Conservation (phyloP, 2,888 invertebrate species). For the Iselma pallidipennis region DNA sequence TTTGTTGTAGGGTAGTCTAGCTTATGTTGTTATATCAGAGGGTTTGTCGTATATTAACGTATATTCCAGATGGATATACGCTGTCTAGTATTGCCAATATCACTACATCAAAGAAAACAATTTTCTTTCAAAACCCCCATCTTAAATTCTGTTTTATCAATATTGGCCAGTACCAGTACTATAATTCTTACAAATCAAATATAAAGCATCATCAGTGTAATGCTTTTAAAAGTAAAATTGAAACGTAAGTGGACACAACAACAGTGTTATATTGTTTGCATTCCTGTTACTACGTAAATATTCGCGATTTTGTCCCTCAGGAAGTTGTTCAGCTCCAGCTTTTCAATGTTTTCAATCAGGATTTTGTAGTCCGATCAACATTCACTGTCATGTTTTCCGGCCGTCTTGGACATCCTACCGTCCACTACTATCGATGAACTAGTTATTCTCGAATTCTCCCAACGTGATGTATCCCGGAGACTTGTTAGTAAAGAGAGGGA, state of each 20-base stretch:
- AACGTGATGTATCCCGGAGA: conserved; percentile 34
- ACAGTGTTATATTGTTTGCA: too few relatives aligned
- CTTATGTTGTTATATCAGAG: conserved; percentile 25
- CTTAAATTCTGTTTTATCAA: background rate
- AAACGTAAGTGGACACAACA: too few relatives aligned
- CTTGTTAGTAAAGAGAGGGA: conserved; percentile 38
- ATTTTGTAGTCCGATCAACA: conserved; percentile 5
- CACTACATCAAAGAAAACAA: conserved; percentile 16
- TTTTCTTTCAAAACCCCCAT: background rate
- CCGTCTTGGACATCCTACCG: background rate
- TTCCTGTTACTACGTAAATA: background rate
- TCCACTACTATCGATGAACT: background rate
- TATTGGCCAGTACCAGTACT: background rate
- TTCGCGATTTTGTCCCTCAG: background rate
- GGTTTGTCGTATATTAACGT: conserved; percentile 31
- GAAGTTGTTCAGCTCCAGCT: too few relatives aligned
- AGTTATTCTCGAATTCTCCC: too few relatives aligned
- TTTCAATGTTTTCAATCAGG: background rate
- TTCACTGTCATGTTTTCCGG: background rate
- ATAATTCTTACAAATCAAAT: background rate
- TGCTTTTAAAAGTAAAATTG: background rate
- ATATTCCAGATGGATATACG: conserved; percentile 6
- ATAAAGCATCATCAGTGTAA: background rate
- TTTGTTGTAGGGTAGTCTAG: conserved; percentile 33
- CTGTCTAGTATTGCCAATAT: conserved; percentile 12